These are phyloP conservation scores for Hirundichthys speculiger DNA, from an alignment of 2,113 vertebrate species.

Conservation along the genomic window DNA sequence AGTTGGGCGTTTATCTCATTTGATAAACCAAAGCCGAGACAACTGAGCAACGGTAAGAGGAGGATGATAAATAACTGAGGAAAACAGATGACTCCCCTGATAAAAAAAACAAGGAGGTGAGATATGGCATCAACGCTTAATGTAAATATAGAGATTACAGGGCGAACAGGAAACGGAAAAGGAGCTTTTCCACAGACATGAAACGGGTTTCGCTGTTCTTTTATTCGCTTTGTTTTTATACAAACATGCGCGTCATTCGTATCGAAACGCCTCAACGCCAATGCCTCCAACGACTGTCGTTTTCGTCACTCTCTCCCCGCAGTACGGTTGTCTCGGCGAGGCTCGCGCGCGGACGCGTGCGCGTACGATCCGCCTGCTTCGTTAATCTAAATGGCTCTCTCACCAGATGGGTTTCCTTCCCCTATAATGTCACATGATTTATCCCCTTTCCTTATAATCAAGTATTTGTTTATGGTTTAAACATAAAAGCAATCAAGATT, in stretches of 20 bases:
- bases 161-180: neutral
- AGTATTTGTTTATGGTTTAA: conserved; percentile 82
- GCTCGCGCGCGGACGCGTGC: neutral
- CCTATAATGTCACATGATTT: conserved; percentile 75
- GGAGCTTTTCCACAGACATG: conserved; percentile 32
- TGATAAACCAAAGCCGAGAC: conserved; percentile 64
- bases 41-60: conserved; percentile 54
- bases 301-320: conserved; percentile 10
- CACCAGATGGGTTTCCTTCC: conserved; percentile 53
- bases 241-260: too few species aligned
- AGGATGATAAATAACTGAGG: conserved; percentile 49
- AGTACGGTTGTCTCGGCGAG: conserved; percentile 21
- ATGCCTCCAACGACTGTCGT: conserved; percentile 19
- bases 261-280: conserved; percentile 29
- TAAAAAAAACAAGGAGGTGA: conserved; percentile 50
- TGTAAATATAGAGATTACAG: neutral
- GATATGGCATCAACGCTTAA: conserved; percentile 38
- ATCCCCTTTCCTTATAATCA: conserved; percentile 78
- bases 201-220: conserved; percentile 5
- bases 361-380: conserved; percentile 44
- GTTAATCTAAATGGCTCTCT: conserved; percentile 77
- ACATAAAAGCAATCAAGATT: conserved; percentile 83
- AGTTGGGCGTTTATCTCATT: conserved; percentile 68
- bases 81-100: conserved; percentile 22
- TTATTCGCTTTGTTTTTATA: conserved; percentile 2